Evolutionary conservation across 2,797 vertebrate genomes (phyloP), one percentile per base, ranked within the genome.

Genomic region (Micromesistius poutassou): DNA sequence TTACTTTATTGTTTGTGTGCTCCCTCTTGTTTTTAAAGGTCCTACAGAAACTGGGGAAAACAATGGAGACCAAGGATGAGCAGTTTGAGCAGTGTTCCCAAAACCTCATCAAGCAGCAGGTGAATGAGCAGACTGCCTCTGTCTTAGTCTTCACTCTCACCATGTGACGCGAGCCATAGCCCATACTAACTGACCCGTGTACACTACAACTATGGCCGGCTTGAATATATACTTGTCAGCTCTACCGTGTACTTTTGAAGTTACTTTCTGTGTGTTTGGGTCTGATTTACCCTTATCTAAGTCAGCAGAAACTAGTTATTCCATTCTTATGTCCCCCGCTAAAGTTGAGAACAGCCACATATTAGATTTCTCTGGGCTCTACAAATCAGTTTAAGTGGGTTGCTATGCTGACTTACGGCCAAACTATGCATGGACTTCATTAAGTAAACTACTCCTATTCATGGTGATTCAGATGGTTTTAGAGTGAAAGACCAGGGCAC

Each of bases 1-100:
- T 68, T 10, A 28, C 62, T 68, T 68, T 28, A 74, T 71, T 33
- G 74, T 83, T 50, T 22, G 38, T 68, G 10, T 25, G 10, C 9
- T 8, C 25, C 12, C 2, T 13, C 6, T 25, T 74, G 12, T 68
- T n/a, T 30, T 30, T 4, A 71, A 89, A 99, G 97, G 97, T 99
- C 35, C 87, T 97, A 76, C 97, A 99, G 84, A 99, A 97, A 91
- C 87, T 99, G 88, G 97, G 97, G 25, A 97, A 98, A 94, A 94
- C 95, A 0, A 95, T 96, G 88, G 97, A 98, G 91, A 98, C 97
- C 36, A 98, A 95, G 90, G 97, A 99, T 10, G 96, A 98, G 77
- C 94, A 97, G 86, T 99, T 99, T 80, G 97, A 98, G 87, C 94
- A 94, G 36, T 96, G 92, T 77, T 94, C 93, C 50, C 93, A 86